These are phyloP conservation scores for Smutsia temminckii DNA, from an alignment of 2,797 vertebrate species.

Conservation along the genomic window DNA sequence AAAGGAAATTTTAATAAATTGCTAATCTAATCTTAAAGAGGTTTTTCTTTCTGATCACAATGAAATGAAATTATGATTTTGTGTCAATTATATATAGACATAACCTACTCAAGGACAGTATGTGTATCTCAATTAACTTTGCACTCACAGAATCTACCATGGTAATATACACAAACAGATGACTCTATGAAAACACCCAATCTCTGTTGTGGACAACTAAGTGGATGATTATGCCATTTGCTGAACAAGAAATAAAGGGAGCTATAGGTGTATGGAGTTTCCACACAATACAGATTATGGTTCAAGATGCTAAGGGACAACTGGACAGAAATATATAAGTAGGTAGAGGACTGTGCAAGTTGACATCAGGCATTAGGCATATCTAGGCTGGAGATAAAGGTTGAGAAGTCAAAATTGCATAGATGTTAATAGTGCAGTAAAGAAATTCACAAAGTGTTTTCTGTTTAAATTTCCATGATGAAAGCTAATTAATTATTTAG, in stretches of 20 bases:
- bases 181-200: background rate
- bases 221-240: background rate
- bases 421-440: conserved; percentile 33
- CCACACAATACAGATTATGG: background rate
- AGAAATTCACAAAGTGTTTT: conserved; percentile 27
- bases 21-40: background rate
- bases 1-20: background rate
- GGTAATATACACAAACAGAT: background rate
- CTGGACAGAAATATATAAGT: background rate
- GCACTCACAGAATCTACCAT: background rate
- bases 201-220: background rate
- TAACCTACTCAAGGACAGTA: background rate
- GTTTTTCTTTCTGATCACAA: background rate
- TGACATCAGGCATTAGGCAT: background rate
- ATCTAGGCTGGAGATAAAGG: background rate
- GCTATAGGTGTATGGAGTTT: background rate
- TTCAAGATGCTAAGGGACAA: background rate
- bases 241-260: conserved; percentile 9
- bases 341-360: background rate
- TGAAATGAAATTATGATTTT: conserved; percentile 47
- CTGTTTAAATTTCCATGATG: conserved; percentile 45
- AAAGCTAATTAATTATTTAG: conserved; percentile 69
- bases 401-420: conserved; percentile 35
- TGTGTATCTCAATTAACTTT: background rate
- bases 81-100: background rate